A percentile compares a stretch with the other conserved stretches of the same genome.
These are phyloP conservation scores for Aphelinus certus DNA, from an alignment of 1,140 invertebrate species.

Conservation along the genomic window DNA sequence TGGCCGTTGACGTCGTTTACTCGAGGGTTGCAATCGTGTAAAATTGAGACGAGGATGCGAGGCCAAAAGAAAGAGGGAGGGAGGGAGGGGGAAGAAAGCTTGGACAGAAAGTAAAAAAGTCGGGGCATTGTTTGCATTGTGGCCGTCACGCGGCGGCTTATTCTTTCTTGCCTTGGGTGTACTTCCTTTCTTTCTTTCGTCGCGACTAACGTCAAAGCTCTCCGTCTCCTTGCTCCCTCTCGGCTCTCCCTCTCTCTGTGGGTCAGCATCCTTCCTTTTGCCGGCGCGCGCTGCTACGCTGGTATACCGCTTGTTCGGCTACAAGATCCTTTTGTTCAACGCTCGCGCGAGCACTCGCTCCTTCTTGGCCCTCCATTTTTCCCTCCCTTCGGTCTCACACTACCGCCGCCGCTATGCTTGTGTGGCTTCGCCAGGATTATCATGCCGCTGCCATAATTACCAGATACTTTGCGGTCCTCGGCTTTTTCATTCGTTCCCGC, in stretches of 20 bases:
- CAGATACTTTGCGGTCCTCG: constrained; percentile 26
- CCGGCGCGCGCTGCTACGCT: neutral
- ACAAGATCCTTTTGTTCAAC: constrained; percentile 18
- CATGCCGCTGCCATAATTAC: constrained; percentile 33
- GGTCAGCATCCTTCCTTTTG: constrained; percentile 29
- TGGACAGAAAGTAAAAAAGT: constrained; percentile 32
- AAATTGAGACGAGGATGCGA: neutral
- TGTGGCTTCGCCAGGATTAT: constrained; percentile 33
- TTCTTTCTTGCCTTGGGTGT: constrained; percentile 7
- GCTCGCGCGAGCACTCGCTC: neutral
- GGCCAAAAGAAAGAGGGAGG: neutral
- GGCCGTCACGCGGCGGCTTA: constrained; percentile 14
- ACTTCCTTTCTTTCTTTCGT: constrained; percentile 30
- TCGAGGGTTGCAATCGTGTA: neutral
- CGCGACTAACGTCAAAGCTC: constrained; percentile 39
- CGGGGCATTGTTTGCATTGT: constrained; percentile 46
- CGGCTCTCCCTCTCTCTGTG: neutral
- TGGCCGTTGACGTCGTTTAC: neutral
- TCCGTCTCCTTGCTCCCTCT: constrained; percentile 29
- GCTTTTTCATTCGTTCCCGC: constrained; percentile 30
- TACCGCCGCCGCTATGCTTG: neutral
- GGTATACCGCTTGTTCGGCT: neutral
- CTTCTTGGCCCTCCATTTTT: neutral
- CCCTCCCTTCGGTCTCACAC: neutral
- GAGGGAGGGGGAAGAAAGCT: constrained; percentile 18